A percentile compares a stretch with the other conserved stretches of the same genome.
phyloP scores from a whole-genome alignment of 2,888 invertebrate species.

The Arge pagana region DNA sequence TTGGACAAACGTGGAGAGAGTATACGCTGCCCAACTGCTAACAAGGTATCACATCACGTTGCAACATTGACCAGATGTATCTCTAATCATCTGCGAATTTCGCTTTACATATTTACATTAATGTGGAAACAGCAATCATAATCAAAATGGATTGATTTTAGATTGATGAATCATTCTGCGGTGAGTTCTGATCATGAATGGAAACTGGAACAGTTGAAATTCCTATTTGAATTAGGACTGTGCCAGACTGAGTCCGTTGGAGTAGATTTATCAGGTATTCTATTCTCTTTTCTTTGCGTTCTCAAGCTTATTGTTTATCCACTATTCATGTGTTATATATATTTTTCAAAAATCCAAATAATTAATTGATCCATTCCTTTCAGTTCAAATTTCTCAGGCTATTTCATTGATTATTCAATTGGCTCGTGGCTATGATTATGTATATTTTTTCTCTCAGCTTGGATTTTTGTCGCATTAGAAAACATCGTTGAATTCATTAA shows the following conservation, averaged over 20 bases:
- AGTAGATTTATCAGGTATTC: conserved; percentile 66
- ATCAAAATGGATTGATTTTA: no score
- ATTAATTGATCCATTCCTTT: not conserved
- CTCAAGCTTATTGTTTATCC: conserved; percentile 3
- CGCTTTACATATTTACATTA: conserved; percentile 5
- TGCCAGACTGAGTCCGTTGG: conserved; percentile 67
- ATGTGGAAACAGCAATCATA: conserved; percentile 7
- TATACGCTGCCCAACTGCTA: conserved; percentile 67
- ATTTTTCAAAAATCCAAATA: not conserved
- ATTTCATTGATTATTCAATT: not conserved
- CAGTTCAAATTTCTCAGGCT: not conserved
- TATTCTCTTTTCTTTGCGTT: conserved; percentile 27
- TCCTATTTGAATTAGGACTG: conserved; percentile 69
- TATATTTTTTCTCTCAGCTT: conserved; percentile 1
- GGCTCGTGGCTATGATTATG: not conserved
- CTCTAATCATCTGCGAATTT: not conserved
- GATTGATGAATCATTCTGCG: conserved; percentile 62
- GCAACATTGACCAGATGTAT: conserved; percentile 43
- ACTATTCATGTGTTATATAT: conserved; percentile 1
- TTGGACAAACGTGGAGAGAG: conserved; percentile 72
- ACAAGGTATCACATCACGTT: conserved; percentile 47
- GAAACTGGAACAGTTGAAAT: conserved; percentile 68
- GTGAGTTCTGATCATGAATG: conserved; percentile 66
- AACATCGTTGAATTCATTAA: conserved; percentile 3
- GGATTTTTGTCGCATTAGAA: conserved; percentile 1